Percentiles rank a stretch among this genome's conserved stretches.
These are phyloP conservation scores for Tauraco erythrolophus DNA, from an alignment of 2,113 vertebrate genomes.

Conservation along the genomic window DNA sequence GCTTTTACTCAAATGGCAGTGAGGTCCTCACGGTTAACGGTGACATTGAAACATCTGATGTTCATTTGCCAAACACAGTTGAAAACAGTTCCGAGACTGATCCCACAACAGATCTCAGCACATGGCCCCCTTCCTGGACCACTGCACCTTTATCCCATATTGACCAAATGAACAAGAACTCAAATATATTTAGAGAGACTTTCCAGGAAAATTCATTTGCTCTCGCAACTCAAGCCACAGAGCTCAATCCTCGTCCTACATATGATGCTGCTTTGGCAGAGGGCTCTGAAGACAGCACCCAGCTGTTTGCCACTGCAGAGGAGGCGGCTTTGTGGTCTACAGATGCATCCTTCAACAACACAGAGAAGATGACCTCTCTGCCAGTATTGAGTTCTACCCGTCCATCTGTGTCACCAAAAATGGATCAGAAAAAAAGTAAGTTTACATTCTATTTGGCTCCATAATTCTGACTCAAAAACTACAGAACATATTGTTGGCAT, in stretches of 20 bases:
- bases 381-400: background rate
- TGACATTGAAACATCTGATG: slow-evolving; percentile 29
- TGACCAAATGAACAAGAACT: slow-evolving; percentile 57
- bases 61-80: slow-evolving; percentile 15
- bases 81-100: slow-evolving; percentile 38
- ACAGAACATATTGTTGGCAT: background rate
- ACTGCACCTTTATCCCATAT: background rate
- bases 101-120: background rate
- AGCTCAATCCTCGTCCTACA: background rate
- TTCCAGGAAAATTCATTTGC: background rate
- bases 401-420: background rate
- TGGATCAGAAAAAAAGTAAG: slow-evolving; percentile 62
- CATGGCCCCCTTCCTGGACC: slow-evolving; percentile 26
- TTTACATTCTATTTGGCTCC: background rate
- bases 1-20: slow-evolving; percentile 77
- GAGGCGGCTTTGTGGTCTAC: background rate
- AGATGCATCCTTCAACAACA: background rate
- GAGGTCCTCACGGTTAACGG: slow-evolving; percentile 63
- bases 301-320: background rate
- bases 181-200: slow-evolving; percentile 31
- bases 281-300: background rate
- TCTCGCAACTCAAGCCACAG: slow-evolving; percentile 6
- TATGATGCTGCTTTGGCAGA: background rate
- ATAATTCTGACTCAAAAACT: background rate
- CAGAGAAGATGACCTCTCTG: background rate